phyloP scores from a whole-genome alignment of 2,888 invertebrate genomes.

The Stegophylla sp. region DNA sequence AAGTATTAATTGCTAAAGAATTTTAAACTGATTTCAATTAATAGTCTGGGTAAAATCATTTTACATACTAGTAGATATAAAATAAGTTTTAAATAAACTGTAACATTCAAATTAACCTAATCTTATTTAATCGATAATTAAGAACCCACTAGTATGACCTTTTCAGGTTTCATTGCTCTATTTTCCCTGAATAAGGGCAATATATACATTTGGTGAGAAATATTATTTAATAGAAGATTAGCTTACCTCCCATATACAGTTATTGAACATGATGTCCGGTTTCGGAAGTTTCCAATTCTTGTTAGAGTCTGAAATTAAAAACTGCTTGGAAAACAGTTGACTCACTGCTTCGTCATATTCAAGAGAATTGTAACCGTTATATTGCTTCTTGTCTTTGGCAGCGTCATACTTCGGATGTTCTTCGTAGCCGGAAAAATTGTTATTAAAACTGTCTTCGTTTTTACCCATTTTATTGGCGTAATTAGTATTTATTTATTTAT shows the following conservation, averaged over 20 bases:
- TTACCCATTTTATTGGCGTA: conserved; percentile 28
- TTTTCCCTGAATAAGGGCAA: background rate
- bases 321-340: conserved; percentile 26
- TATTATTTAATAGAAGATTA: too few relatives aligned
- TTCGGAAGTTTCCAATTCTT: conserved; percentile 52
- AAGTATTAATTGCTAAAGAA: too few relatives aligned
- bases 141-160: too few relatives aligned
- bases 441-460: conserved; percentile 38
- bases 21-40: too few relatives aligned
- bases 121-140: too few relatives aligned
- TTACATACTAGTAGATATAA: too few relatives aligned
- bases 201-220: too few relatives aligned
- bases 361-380: background rate
- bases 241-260: conserved; percentile 47
- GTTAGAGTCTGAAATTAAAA: background rate
- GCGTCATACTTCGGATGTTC: background rate
- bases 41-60: too few relatives aligned
- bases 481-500: background rate
- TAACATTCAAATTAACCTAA: too few relatives aligned
- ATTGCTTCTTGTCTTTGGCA: conserved; percentile 13
- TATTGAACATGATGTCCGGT: background rate
- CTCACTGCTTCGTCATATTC: conserved; percentile 13
- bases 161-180: background rate
- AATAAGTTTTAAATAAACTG: too few relatives aligned
- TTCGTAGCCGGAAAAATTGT: background rate